phyloP scores from a whole-genome alignment of 1,140 invertebrate genomes.

The Phthorimaea operculella region DNA sequence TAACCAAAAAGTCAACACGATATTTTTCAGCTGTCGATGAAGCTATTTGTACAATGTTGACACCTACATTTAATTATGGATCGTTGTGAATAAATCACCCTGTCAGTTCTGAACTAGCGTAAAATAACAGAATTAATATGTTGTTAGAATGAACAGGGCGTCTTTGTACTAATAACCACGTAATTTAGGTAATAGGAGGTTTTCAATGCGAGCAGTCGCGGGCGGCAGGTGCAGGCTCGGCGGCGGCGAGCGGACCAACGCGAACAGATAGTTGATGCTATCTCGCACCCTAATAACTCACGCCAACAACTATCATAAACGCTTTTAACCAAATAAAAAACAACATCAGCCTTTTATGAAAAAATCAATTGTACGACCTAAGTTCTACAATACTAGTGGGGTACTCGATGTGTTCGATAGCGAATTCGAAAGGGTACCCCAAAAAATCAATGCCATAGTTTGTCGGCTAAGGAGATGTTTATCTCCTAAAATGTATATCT shows the following conservation, averaged over 20 bases:
- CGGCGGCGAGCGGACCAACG: constrained; percentile 16
- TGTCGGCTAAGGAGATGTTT: too few relatives aligned
- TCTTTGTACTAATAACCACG: constrained; percentile 39
- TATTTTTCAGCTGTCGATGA: too few relatives aligned
- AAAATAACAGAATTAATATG: constrained; percentile 49
- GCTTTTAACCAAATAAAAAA: constrained; percentile 48
- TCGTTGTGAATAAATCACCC: constrained; percentile 28
- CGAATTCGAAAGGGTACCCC: too few relatives aligned
- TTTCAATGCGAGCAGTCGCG: constrained; percentile 14
- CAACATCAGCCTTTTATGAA: constrained; percentile 15
- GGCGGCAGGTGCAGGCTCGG: constrained; percentile 35
- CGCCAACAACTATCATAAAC: constrained; percentile 33
- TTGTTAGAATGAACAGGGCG: constrained; percentile 40
- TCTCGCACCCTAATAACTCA: constrained; percentile 42
- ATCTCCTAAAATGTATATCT: too few relatives aligned
- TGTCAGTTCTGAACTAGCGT: constrained; percentile 31
- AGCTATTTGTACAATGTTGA: too few relatives aligned
- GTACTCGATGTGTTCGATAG: too few relatives aligned
- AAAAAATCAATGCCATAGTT: too few relatives aligned
- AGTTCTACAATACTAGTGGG: too few relatives aligned
- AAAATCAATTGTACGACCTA: too few relatives aligned
- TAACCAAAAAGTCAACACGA: too few relatives aligned
- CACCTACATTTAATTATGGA: background rate
- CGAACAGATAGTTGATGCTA: constrained; percentile 19
- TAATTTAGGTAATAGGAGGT: constrained; percentile 46